These are phyloP conservation scores for Gambelia wislizenii DNA, from an alignment of 2,797 vertebrate species.

Conservation along the genomic window DNA sequence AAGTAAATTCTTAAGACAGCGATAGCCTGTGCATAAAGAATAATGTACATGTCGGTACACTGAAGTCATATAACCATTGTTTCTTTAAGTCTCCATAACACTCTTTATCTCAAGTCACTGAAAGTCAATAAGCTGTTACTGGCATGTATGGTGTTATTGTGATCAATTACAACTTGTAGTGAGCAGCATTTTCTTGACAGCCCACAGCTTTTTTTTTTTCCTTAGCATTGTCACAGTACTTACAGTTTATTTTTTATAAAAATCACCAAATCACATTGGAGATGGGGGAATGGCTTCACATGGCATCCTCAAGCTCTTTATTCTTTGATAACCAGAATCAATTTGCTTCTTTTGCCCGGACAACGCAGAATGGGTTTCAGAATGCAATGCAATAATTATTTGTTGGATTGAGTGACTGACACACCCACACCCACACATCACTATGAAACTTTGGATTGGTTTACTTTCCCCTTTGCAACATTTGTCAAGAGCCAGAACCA, in stretches of 20 bases:
- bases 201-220: not conserved
- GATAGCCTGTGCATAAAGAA: not conserved
- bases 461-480: conserved; percentile 38
- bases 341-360: conserved; percentile 44
- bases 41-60: not conserved
- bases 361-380: conserved; percentile 26
- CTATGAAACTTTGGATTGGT: not conserved
- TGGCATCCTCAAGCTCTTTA: conserved; percentile 16
- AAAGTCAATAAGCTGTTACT: conserved; percentile 45
- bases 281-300: conserved; percentile 19
- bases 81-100: not conserved
- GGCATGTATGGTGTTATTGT: not conserved
- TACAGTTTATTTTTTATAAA: conserved; percentile 46
- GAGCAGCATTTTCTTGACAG: conserved; percentile 15
- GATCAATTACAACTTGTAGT: conserved; percentile 20
- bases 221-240: conserved; percentile 44
- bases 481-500: conserved; percentile 10
- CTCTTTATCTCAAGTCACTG: conserved; percentile 16
- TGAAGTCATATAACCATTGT: not conserved
- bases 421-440: not conserved
- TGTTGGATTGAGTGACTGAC: conserved; percentile 23
- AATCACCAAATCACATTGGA: conserved; percentile 37
- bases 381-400: conserved; percentile 41
- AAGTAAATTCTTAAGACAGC: conserved; percentile 16
- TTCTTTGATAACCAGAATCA: conserved; percentile 30